These are phyloP conservation scores for Dolichomitus sp. DNA, from an alignment of 2,888 invertebrate species.

Conservation along the genomic window DNA sequence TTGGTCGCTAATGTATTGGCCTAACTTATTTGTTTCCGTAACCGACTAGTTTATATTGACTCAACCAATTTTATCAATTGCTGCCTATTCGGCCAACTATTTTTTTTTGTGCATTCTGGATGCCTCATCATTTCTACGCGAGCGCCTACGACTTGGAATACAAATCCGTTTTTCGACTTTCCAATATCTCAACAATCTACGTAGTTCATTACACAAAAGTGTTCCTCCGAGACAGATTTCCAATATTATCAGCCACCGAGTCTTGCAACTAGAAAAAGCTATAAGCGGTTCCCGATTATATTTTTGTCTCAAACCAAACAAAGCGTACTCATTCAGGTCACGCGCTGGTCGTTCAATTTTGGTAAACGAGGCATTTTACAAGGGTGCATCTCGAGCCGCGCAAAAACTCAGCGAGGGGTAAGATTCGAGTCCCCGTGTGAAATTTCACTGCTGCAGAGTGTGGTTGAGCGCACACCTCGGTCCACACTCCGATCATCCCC, in stretches of 20 bases:
- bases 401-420: conserved; percentile 35
- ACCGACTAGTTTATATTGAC: too few species aligned
- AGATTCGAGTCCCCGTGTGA: conserved; percentile 23
- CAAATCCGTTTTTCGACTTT: background rate
- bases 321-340: conserved; percentile 52
- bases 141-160: too few species aligned
- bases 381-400: conserved; percentile 43
- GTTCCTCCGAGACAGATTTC: background rate
- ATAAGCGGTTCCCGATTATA: background rate
- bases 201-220: background rate
- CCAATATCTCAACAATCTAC: background rate
- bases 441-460: conserved; percentile 49
- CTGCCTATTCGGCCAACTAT: too few species aligned
- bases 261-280: background rate
- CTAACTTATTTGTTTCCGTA: too few species aligned
- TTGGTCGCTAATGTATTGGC: too few species aligned
- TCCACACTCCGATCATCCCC: conserved; percentile 45
- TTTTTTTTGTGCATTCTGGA: too few species aligned
- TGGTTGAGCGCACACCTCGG: conserved; percentile 35
- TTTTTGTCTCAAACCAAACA: conserved; percentile 13
- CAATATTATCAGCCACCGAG: background rate
- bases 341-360: conserved; percentile 61
- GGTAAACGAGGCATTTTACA: conserved; percentile 43
- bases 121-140: too few species aligned
- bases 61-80: too few species aligned